phyloP scores from a whole-genome alignment of 1,140 invertebrate genomes.

The Drosophila pruinosa region DNA sequence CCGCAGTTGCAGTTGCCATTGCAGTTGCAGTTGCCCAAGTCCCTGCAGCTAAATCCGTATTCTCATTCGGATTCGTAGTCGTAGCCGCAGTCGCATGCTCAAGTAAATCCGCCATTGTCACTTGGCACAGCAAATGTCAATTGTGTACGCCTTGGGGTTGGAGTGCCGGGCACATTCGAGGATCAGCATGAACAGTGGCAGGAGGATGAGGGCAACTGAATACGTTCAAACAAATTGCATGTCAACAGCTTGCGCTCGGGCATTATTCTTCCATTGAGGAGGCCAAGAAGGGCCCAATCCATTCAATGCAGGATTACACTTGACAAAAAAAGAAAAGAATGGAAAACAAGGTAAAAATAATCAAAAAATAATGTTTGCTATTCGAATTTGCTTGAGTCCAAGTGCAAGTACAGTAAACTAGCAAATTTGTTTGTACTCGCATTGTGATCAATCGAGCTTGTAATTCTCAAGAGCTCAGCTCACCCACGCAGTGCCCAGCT shows the following conservation, averaged over 20 bases:
- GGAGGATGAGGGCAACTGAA: constrained; percentile 33
- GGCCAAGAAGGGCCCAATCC: constrained; percentile 28
- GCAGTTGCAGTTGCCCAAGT: constrained; percentile 19
- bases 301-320: constrained; percentile 51
- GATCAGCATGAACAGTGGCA: constrained; percentile 15
- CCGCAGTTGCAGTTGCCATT: constrained; percentile 16
- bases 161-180: constrained; percentile 10
- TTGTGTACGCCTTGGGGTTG: constrained; percentile 54
- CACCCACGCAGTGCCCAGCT: constrained; percentile 39
- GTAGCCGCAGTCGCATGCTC: background rate
- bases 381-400: constrained; percentile 19
- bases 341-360: constrained; percentile 16
- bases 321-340: constrained; percentile 49
- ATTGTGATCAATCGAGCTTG: constrained; percentile 76
- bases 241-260: constrained; percentile 67
- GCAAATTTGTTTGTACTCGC: constrained; percentile 6
- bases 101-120: constrained; percentile 63
- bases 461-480: constrained; percentile 48
- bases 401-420: constrained; percentile 48
- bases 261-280: constrained; percentile 49
- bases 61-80: constrained; percentile 17
- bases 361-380: constrained; percentile 18
- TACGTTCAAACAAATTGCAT: constrained; percentile 64
- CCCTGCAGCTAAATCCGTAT: constrained; percentile 55
- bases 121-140: constrained; percentile 62